A percentile compares a stretch with the other conserved stretches of the same genome.
Conservation (phyloP, 2,797 vertebrate genomes). For the Argentina silus region DNA sequence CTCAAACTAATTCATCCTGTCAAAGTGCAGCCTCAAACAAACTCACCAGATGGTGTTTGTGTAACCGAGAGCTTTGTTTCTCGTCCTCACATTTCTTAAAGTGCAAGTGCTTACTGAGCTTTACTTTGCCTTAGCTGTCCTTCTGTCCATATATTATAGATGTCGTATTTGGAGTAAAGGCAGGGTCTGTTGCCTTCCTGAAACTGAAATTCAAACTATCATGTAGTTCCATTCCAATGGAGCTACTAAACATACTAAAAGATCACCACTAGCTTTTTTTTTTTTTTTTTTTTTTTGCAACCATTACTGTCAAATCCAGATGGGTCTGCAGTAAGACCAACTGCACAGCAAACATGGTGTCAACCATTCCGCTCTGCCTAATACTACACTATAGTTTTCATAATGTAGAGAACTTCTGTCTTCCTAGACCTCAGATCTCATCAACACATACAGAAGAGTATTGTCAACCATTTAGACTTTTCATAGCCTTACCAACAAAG, state of each 20-base stretch:
- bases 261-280: too few species aligned
- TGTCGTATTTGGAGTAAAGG: too few species aligned
- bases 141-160: background rate
- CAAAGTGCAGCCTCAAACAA: constrained; percentile 68
- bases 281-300: too few species aligned
- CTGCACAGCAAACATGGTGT: background rate
- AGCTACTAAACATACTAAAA: too few species aligned
- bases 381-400: background rate
- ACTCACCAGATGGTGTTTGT: constrained; percentile 79
- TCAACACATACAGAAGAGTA: background rate
- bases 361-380: background rate
- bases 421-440: background rate
- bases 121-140: background rate
- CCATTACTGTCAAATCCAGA: too few species aligned
- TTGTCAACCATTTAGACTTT: background rate
- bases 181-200: too few species aligned
- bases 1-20: constrained; percentile 77
- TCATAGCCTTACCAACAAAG: background rate
- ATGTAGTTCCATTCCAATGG: too few species aligned
- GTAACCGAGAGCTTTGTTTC: constrained; percentile 67
- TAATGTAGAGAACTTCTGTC: background rate
- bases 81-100: constrained; percentile 42
- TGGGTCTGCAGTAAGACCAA: too few species aligned
- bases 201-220: too few species aligned
- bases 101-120: constrained; percentile 23